Percentiles rank a stretch among this genome's conserved stretches.
These are phyloP conservation scores for Coendou prehensilis DNA, from an alignment of 2,797 vertebrate genomes.

Conservation along the genomic window DNA sequence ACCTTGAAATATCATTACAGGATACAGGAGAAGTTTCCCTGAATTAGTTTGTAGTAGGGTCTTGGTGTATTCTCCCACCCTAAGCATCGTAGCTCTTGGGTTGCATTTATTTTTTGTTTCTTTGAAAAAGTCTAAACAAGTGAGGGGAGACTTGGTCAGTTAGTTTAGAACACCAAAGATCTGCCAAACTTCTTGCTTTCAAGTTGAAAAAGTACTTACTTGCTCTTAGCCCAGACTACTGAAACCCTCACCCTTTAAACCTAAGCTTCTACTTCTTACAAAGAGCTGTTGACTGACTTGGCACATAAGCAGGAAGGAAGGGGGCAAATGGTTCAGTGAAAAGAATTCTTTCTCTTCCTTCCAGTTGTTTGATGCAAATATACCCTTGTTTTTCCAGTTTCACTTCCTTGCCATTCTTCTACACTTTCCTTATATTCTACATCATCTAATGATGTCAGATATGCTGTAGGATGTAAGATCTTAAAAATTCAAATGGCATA, in stretches of 20 bases:
- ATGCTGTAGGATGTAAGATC: not conserved
- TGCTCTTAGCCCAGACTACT: not conserved
- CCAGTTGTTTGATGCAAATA: slow-evolving; percentile 52
- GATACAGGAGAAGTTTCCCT: not conserved
- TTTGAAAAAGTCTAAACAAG: not conserved
- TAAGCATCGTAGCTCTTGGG: not conserved
- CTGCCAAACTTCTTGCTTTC: slow-evolving; percentile 20
- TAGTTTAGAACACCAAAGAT: slow-evolving; percentile 34
- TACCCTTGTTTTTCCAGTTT: not conserved
- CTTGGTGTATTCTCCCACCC: not conserved
- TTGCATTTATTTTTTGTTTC: not conserved
- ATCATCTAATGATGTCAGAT: slow-evolving; percentile 32
- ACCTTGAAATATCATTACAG: slow-evolving; percentile 28
- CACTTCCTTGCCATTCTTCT: slow-evolving; percentile 6
- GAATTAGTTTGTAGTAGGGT: not conserved
- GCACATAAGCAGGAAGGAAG: slow-evolving; percentile 57
- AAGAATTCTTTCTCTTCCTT: slow-evolving; percentile 58
- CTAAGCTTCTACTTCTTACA: slow-evolving; percentile 21
- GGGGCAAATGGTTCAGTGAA: not conserved
- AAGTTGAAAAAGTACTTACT: slow-evolving; percentile 32
- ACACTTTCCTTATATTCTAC: not conserved
- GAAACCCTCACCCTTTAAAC: slow-evolving; percentile 43
- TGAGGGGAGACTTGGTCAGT: not conserved
- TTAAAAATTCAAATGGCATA: slow-evolving; percentile 36
- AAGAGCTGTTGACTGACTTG: slow-evolving; percentile 31